Conservation (phyloP, 2,113 vertebrate genomes). For the Copsychus sechellarum region DNA sequence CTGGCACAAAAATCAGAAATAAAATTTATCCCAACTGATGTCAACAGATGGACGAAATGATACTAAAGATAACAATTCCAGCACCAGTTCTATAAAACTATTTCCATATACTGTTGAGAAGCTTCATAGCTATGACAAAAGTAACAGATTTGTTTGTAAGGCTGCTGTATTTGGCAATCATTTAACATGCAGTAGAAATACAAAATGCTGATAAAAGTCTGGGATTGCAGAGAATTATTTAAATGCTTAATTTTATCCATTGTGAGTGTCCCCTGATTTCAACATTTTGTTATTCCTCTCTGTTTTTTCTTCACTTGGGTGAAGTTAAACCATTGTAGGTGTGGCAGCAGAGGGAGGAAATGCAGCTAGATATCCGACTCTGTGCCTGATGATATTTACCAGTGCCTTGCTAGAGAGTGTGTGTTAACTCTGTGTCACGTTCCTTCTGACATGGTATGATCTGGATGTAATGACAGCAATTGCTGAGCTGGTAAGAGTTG, state of each 20-base stretch:
- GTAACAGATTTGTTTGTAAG: background rate
- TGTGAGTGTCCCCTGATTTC: background rate
- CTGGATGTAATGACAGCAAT: background rate
- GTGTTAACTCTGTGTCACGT: background rate
- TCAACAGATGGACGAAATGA: background rate
- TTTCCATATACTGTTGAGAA: background rate
- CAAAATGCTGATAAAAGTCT: background rate
- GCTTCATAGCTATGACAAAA: background rate
- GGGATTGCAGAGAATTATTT: background rate
- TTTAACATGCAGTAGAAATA: background rate
- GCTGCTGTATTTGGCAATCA: background rate
- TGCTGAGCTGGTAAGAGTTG: background rate
- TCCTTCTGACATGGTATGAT: background rate
- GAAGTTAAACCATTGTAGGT: background rate
- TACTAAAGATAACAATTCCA: background rate
- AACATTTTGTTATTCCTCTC: background rate
- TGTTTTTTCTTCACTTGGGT: background rate
- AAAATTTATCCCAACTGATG: background rate
- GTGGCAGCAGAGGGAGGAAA: background rate
- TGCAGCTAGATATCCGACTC: background rate
- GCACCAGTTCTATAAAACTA: background rate
- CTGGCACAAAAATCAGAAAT: background rate
- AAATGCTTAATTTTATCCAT: background rate
- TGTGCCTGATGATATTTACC: background rate
- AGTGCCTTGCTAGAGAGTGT: background rate